These are phyloP conservation scores for Alloplasta piceator DNA, from an alignment of 2,888 invertebrate species.

Conservation along the genomic window DNA sequence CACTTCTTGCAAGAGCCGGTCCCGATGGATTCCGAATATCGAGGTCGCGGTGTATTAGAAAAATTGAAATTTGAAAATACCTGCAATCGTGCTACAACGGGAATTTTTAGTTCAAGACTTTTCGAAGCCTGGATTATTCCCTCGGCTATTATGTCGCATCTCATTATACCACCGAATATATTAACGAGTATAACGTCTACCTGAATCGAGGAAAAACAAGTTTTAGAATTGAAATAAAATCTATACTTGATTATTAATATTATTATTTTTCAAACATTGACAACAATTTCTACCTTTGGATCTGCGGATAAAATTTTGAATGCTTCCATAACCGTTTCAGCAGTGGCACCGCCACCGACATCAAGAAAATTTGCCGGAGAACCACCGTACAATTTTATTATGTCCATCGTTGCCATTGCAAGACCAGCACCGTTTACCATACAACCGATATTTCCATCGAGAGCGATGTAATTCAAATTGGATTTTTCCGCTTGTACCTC, in stretches of 20 bases:
- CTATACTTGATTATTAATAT: not conserved
- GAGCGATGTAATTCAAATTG: conserved; percentile 96
- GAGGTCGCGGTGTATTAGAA: no score
- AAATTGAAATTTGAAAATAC: conserved; percentile 81
- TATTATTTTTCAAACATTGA: not conserved
- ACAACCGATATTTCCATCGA: conserved; percentile 96
- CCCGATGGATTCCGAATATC: no score
- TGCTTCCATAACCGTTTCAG: conserved; percentile 96
- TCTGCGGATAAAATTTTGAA: conserved; percentile 98
- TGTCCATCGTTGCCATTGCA: conserved; percentile 99
- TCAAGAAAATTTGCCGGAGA: conserved; percentile 98
- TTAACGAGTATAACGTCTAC: conserved; percentile 97
- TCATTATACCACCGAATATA: conserved; percentile 99
- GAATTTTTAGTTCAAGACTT: conserved; percentile 94
- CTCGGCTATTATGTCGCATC: conserved; percentile 98
- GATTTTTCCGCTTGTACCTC: conserved; percentile 96
- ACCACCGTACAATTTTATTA: conserved; percentile 97
- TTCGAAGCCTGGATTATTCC: conserved; percentile 97
- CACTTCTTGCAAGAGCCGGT: no score
- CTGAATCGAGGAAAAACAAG: conserved; percentile 76
- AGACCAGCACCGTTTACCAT: conserved; percentile 98
- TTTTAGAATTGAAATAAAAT: no score
- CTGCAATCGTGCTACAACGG: conserved; percentile 96
- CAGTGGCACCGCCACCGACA: conserved; percentile 97
- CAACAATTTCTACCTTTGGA: conserved; percentile 86